phyloP scores from a whole-genome alignment of 1,140 invertebrate species.

The Chymomyza costata region DNA sequence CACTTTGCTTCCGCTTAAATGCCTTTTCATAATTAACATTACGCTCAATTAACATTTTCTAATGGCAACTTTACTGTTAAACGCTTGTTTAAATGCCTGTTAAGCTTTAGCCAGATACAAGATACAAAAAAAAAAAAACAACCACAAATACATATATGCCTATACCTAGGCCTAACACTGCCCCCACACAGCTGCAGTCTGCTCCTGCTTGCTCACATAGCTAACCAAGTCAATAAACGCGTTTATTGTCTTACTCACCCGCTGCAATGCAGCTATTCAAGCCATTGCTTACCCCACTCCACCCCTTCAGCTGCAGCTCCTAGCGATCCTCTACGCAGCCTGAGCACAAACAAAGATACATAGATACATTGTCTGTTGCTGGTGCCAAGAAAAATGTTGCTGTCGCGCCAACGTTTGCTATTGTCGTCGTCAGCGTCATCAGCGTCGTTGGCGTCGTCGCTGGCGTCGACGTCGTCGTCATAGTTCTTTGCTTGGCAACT shows the following conservation, averaged over 20 bases:
- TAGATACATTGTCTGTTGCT: slow-evolving; percentile 70
- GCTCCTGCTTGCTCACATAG: slow-evolving; percentile 23
- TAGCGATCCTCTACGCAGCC: slow-evolving; percentile 29
- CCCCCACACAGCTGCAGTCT: slow-evolving; percentile 29
- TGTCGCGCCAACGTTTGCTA: slow-evolving; percentile 68
- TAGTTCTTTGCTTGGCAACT: slow-evolving; percentile 38
- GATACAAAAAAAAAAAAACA: too few species aligned
- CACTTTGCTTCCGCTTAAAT: slow-evolving; percentile 21
- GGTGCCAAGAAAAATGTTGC: slow-evolving; percentile 72
- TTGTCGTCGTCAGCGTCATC: slow-evolving; percentile 51
- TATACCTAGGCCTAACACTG: slow-evolving; percentile 26
- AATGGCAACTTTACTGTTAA: slow-evolving; percentile 62
- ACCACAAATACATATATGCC: too few species aligned
- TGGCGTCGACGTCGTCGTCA: slow-evolving; percentile 13
- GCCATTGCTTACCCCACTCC: background rate
- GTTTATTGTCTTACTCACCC: slow-evolving; percentile 62
- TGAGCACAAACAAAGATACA: too few species aligned
- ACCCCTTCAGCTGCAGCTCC: background rate
- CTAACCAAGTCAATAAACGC: slow-evolving; percentile 67
- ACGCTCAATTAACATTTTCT: slow-evolving; percentile 69
- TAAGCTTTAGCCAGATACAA: slow-evolving; percentile 23
- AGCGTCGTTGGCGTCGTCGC: slow-evolving; percentile 6
- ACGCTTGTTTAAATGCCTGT: slow-evolving; percentile 37
- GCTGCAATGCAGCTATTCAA: too few species aligned
- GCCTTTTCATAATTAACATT: slow-evolving; percentile 61